A percentile compares a stretch with the other conserved stretches of the same genome.
Evolutionary conservation across 2,888 invertebrate genomes (phyloP).

Genomic region (Drepanosiphum platanoidis): DNA sequence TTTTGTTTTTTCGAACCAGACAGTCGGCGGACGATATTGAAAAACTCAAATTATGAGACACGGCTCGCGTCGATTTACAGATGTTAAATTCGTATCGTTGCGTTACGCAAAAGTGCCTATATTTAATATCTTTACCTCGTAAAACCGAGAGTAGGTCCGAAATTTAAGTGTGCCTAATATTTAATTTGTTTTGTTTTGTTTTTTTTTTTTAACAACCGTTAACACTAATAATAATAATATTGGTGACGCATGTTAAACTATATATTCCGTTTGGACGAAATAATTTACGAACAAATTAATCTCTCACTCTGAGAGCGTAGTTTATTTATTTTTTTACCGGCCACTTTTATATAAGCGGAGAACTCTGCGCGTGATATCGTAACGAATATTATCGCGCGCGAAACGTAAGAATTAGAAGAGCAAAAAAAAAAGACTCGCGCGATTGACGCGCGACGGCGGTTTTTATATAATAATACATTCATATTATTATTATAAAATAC

Average conservation of each 20-base stretch:
- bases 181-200: not conserved
- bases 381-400: too few relatives aligned
- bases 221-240: not conserved
- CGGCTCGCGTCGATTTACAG: too few relatives aligned
- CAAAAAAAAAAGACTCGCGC: too few relatives aligned
- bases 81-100: too few relatives aligned
- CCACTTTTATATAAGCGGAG: not conserved
- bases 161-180: not conserved
- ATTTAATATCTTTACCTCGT: too few relatives aligned
- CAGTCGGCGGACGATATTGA: too few relatives aligned
- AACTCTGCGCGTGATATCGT: not conserved
- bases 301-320: not conserved
- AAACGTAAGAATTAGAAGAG: too few relatives aligned
- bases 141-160: not conserved
- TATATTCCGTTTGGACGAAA: not conserved
- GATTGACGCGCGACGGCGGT: too few relatives aligned
- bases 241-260: not conserved
- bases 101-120: too few relatives aligned
- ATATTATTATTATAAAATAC: not conserved
- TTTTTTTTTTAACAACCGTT: not conserved
- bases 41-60: too few relatives aligned
- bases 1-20: too few relatives aligned
- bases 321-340: not conserved
- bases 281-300: not conserved
- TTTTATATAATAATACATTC: too few relatives aligned